Percentiles rank a stretch among this genome's conserved stretches.
Conservation (phyloP, 2,113 vertebrate species). For the Himantopus leucocephalus region DNA sequence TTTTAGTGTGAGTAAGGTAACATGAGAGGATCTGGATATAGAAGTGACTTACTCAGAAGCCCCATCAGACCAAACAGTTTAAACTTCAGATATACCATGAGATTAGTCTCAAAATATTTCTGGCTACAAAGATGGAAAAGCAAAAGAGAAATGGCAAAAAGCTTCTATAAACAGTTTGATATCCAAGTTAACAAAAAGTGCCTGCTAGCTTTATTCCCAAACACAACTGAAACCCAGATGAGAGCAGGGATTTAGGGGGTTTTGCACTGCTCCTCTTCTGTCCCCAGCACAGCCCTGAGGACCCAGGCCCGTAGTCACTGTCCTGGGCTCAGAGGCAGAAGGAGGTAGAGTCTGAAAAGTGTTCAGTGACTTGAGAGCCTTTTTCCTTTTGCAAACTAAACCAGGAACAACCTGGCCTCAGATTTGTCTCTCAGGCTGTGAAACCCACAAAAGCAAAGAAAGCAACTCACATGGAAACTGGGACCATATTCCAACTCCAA, state of each 20-base stretch:
- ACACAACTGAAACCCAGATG: neutral
- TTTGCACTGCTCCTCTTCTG: neutral
- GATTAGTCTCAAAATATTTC: neutral
- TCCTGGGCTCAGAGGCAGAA: neutral
- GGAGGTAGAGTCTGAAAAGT: neutral
- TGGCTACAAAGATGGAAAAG: neutral
- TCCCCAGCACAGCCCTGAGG: neutral
- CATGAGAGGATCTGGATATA: neutral
- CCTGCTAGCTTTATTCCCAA: neutral
- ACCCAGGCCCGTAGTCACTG: neutral
- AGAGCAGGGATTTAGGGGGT: neutral
- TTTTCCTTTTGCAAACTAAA: neutral
- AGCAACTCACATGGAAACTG: neutral
- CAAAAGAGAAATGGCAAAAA: neutral
- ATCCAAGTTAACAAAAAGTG: neutral
- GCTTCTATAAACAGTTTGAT: neutral
- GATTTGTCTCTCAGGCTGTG: neutral
- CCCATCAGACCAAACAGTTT: neutral
- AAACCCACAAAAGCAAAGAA: neutral
- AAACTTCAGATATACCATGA: conserved; percentile 26
- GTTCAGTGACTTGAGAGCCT: neutral
- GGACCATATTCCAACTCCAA: neutral
- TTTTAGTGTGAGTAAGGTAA: neutral
- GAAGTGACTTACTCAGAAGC: neutral
- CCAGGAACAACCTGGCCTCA: neutral